Conservation (phyloP, 2,888 invertebrate species). For the Lymantria monacha region DNA sequence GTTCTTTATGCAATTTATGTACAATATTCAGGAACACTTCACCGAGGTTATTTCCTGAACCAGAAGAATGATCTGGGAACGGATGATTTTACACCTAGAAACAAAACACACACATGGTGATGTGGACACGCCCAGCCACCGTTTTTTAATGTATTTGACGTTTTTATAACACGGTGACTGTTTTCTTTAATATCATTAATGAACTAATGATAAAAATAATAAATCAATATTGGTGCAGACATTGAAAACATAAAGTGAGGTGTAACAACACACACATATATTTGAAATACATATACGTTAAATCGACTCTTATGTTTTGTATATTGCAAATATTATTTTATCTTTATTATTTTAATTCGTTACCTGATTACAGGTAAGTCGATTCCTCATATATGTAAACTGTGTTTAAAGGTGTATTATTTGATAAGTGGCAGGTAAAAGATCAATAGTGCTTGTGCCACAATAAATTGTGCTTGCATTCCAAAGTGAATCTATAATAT, state of each 20-base stretch:
- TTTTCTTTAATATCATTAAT: conserved; percentile 20
- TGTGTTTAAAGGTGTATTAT: conserved; percentile 1
- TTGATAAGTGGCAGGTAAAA: conserved; percentile 5
- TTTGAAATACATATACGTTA: conserved; percentile 18
- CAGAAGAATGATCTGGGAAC: conserved; percentile 82
- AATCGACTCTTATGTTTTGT: conserved; percentile 14
- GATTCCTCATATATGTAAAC: conserved; percentile 24
- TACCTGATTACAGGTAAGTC: conserved; percentile 3
- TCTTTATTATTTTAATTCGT: neutral
- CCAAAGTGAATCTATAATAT: conserved; percentile 24
- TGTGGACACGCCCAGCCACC: conserved; percentile 64
- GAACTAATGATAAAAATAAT: conserved; percentile 13
- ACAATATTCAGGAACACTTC: conserved; percentile 76
- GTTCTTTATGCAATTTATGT: conserved; percentile 75
- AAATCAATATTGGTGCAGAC: conserved; percentile 25
- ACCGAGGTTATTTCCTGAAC: conserved; percentile 79
- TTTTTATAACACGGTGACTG: conserved; percentile 30
- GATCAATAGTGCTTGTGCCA: conserved; percentile 27
- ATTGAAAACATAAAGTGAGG: conserved; percentile 23
- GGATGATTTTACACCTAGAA: conserved; percentile 82
- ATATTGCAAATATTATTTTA: neutral
- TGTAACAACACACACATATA: conserved; percentile 3
- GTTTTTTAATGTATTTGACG: conserved; percentile 17
- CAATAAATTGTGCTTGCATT: conserved; percentile 26
- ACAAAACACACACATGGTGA: conserved; percentile 73